Evolutionary conservation across 2,888 invertebrate genomes (phyloP), one percentile per base, ranked within the genome.

Genomic region (Sarcophaga caerulescens): DNA sequence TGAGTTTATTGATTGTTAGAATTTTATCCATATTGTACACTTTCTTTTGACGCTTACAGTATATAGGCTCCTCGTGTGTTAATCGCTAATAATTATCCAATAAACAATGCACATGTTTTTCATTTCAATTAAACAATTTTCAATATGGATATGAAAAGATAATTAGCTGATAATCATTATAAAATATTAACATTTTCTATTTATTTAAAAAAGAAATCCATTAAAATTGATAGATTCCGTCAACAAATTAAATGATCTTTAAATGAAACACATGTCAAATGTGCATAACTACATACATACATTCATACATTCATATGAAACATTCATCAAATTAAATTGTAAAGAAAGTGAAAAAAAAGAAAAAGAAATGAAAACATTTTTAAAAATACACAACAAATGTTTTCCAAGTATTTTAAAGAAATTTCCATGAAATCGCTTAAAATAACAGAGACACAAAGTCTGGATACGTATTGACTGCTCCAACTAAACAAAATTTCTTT

Each of bases 391-490:
- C 3, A 45, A 35, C 77, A 84, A 78, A 81, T 84, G 78, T 71
- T 81, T 86, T 86, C 86, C 75, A 70, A 84, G 86, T 70, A 86
- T 86, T 86, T 84, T 35, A 52, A 3, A 62, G 21, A 69, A 75
- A 60, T 81, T 86, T 86, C 85, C 74, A 65, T 81, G 86, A 86
- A 86, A 59, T 66, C 10, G 19, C 14, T 8, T 52, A 52, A 35
- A 21, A 59, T 35, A 62, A 47, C 17, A 45, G 81, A 85, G 80
- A 84, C 85, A 87, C 44, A 78, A 63, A 82, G 85, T 85, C 87
- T 87, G 69, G 19, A 14, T 1, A 52, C 35, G 35, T 35, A 35
- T 10, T 35, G 17, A 3, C 52, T 52, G 52, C 52, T 52, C 52
- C 12, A 14, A 14, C 52, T 52, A 17, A 14, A 52, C 17, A 52